Evolutionary conservation across 64 coral and sea anemone genomes (phyloP).

Genomic region (Stichodactyla mertensii): DNA sequence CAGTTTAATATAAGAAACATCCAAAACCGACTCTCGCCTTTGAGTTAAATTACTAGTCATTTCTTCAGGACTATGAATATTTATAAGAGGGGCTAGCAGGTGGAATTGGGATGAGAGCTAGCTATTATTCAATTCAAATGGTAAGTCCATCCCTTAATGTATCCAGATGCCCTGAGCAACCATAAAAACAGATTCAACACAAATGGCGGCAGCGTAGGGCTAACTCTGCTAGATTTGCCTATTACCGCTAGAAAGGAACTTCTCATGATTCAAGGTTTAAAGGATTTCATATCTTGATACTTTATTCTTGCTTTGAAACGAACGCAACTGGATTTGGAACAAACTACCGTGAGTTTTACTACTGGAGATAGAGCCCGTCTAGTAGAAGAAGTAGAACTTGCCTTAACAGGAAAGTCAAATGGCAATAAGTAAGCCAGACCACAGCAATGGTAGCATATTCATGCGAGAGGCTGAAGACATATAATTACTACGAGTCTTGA

Average conservation of each 20-base stretch:
- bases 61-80: background rate
- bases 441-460: background rate
- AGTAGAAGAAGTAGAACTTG: background rate
- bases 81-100: background rate
- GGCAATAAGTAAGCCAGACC: background rate
- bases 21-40: background rate
- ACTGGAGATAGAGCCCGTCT: background rate
- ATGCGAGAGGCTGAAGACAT: background rate
- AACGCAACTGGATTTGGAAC: background rate
- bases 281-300: background rate
- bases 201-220: background rate
- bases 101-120: background rate
- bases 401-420: constrained; percentile 2
- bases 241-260: background rate
- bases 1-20: background rate
- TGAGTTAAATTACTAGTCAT: background rate
- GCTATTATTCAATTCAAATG: constrained; percentile 8
- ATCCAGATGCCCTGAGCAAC: constrained; percentile 7
- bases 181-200: background rate
- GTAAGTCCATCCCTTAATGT: background rate
- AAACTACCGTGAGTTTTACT: background rate
- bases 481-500: background rate
- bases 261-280: background rate
- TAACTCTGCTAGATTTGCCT: background rate
- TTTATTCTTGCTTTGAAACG: background rate